Conservation (phyloP, 2,888 invertebrate species). For the Rugalucina vietnamica region DNA sequence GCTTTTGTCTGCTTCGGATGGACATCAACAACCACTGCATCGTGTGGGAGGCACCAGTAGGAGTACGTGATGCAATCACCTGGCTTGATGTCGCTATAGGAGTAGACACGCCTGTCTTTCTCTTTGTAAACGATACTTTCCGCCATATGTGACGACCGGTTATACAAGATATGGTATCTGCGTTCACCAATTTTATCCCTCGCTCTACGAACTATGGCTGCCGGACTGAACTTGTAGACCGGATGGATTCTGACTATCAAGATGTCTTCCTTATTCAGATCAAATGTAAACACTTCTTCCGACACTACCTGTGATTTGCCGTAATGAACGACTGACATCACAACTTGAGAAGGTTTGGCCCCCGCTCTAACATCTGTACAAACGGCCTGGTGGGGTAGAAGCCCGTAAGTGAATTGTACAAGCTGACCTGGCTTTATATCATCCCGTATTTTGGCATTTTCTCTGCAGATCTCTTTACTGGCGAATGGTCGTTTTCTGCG, state of each 20-base stretch:
- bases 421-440: constrained; percentile 35
- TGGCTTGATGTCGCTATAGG: not conserved
- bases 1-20: not conserved
- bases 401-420: constrained; percentile 6
- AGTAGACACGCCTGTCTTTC: not conserved
- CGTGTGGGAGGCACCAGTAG: constrained; percentile 37
- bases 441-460: constrained; percentile 24
- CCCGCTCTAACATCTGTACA: constrained; percentile 23
- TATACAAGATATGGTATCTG: constrained; percentile 10
- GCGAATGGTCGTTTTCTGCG: constrained; percentile 20
- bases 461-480: constrained; percentile 11
- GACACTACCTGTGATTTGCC: constrained; percentile 1
- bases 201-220: constrained; percentile 25
- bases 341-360: constrained; percentile 1
- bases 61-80: constrained; percentile 36
- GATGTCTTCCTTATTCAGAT: constrained; percentile 33
- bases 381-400: constrained; percentile 29
- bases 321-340: constrained; percentile 28
- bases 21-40: constrained; percentile 31
- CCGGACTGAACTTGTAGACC: not conserved
- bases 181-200: constrained; percentile 24
- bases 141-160: constrained; percentile 30
- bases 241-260: constrained; percentile 40
- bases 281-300: constrained; percentile 37
- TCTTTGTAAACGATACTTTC: constrained; percentile 23